These are phyloP conservation scores for Salvelinus fontinalis DNA, from an alignment of 2,113 vertebrate species.

Conservation along the genomic window DNA sequence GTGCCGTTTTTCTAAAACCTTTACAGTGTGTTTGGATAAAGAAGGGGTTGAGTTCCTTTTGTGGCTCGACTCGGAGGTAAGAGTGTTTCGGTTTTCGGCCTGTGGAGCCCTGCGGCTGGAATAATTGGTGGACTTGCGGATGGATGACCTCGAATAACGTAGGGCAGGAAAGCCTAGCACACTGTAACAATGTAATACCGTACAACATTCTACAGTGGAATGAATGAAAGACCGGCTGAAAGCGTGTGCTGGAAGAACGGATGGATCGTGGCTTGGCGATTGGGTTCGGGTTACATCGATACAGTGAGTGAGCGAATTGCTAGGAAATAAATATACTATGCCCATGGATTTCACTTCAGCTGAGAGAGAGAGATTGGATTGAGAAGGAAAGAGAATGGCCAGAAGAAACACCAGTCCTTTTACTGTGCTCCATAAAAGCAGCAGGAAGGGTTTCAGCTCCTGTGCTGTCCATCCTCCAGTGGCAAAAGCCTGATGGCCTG, in stretches of 20 bases:
- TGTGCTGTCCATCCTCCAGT: not conserved
- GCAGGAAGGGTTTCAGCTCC: conserved; percentile 12
- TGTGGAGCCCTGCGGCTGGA: conserved; percentile 40
- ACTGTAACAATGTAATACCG: not conserved
- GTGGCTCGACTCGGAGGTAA: conserved; percentile 47
- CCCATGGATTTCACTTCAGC: not conserved
- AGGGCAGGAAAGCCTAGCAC: conserved; percentile 22
- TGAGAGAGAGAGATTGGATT: not conserved
- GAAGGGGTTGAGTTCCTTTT: conserved; percentile 54
- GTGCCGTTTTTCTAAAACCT: conserved; percentile 39
- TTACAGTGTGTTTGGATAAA: conserved; percentile 55
- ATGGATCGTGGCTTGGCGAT: not conserved
- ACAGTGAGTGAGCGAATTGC: not conserved
- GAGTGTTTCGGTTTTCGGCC: conserved; percentile 59
- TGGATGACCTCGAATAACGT: conserved; percentile 26
- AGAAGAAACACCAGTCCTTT: not conserved
- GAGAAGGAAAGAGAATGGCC: not conserved
- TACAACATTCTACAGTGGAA: not conserved
- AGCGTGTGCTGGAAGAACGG: not conserved
- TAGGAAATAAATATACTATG: no score
- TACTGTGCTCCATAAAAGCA: not conserved
- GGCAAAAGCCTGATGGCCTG: conserved; percentile 26
- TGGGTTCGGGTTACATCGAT: not conserved
- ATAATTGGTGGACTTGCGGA: conserved; percentile 42
- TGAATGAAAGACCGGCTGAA: not conserved